Base-by-base conservation (phyloP, 2,113 vertebrate species). In the Sylvia atricapilla region DNA sequence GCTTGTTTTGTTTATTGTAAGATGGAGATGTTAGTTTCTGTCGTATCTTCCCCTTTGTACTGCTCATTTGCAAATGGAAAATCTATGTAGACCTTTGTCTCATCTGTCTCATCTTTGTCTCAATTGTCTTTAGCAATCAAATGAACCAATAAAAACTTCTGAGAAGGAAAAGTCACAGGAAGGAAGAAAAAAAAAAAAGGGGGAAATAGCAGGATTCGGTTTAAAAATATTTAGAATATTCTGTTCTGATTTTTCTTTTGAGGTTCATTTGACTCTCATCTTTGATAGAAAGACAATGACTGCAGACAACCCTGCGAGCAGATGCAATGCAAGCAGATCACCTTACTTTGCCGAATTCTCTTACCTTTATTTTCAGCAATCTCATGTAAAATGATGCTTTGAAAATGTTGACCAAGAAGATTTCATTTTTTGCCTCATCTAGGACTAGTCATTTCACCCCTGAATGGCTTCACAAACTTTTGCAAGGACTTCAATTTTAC, bases 1-100 rank as follows among this genome's bases (percentile, higher is more conserved):
- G 20, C 56, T 93, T 59, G 58, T 77, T 95, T 93, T 94, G 92
- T 86, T 96, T 88, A 83, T 64, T 91, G 39, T 31, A 64, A 87
- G 47, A 50, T 6, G 2, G 33, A 86, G 69, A 79, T 16, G 56
- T 80, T 90, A 49, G 49, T 90, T 93, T 83, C 58, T 78, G 88
- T 78, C 72, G 33, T 43, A 81, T 31, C 87, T 74, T 84, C 62
- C 90, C 35, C 60, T 93, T 44, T 84, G 53, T 64, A 84, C 37
- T 60, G 53, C 49, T 90, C 44, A 75, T 86, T 90, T 81, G 87
- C 75, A 97, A 94, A 87, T 17, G 87, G 92, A 84, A 93, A 94
- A 96, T 52, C 88, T n/a, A 69, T 68, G 41, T n/a, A 52, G 52
- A 23, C 21, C 33, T 90, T 76, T 72, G 56, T 84, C 62, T 91